Evolutionary conservation across 1,140 invertebrate genomes (phyloP).

Genomic region (Caerostris extrusa): DNA sequence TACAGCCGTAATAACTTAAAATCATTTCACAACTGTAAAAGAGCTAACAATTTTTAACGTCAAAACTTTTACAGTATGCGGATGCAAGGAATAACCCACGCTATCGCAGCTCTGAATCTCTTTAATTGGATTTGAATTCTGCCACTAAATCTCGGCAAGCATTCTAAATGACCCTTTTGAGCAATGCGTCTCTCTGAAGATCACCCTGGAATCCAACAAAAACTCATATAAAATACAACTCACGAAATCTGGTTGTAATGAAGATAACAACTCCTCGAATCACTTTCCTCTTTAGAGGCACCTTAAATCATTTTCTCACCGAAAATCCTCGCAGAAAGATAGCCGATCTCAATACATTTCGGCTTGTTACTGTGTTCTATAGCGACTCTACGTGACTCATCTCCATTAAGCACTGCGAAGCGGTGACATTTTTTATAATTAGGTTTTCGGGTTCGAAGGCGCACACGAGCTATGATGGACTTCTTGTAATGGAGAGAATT

Average conservation of each 20-base stretch:
- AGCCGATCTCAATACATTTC: background rate
- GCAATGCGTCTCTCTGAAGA: background rate
- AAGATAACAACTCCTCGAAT: constrained; percentile 18
- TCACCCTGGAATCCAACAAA: background rate
- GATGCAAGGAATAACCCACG: background rate
- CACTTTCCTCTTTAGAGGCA: background rate
- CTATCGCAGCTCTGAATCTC: background rate
- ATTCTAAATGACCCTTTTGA: constrained; percentile 9
- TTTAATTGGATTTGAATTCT: constrained; percentile 20
- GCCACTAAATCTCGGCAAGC: background rate
- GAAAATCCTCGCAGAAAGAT: background rate
- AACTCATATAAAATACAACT: constrained; percentile 17
- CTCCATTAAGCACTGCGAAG: constrained; percentile 16
- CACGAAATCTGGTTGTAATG: background rate
- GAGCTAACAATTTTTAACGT: background rate
- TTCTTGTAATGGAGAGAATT: constrained; percentile 11
- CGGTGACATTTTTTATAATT: constrained; percentile 58
- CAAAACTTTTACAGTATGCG: background rate
- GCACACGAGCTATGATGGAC: constrained; percentile 19
- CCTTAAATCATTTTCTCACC: constrained; percentile 27
- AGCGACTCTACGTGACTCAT: background rate
- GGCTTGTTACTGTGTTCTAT: background rate
- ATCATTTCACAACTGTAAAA: background rate
- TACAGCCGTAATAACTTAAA: background rate
- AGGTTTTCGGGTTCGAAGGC: background rate